These are phyloP conservation scores for Pseudorhiza aurosa DNA, from an alignment of 30 jellyfish, hydroid and myxozoan species.

Conservation along the genomic window DNA sequence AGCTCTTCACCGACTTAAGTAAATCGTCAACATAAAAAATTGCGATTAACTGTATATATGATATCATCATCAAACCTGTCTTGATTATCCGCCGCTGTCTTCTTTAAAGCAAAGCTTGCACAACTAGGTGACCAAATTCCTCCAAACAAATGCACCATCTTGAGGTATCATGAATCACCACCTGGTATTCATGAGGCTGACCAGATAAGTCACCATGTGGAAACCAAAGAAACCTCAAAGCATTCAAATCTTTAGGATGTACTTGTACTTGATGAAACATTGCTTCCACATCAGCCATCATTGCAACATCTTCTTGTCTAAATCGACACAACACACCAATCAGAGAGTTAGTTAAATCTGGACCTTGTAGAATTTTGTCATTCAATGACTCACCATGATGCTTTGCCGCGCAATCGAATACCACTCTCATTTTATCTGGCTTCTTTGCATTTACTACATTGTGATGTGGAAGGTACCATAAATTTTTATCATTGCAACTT, in stretches of 20 bases:
- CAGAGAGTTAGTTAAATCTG: slow-evolving; percentile 52
- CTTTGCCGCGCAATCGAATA: slow-evolving; percentile 73
- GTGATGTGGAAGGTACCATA: slow-evolving; percentile 82
- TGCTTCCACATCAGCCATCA: slow-evolving; percentile 67
- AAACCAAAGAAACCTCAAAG: slow-evolving; percentile 65
- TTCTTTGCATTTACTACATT: slow-evolving; percentile 58
- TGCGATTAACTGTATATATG: slow-evolving; percentile 18
- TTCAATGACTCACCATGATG: slow-evolving; percentile 42
- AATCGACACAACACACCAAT: slow-evolving; percentile 60
- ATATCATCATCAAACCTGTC: slow-evolving; percentile 3
- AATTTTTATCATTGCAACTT: background rate
- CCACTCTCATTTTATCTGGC: slow-evolving; percentile 55
- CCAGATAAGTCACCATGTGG: slow-evolving; percentile 36
- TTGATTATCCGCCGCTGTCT: slow-evolving; percentile 47
- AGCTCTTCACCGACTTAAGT: slow-evolving; percentile 15
- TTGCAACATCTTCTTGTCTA: slow-evolving; percentile 41
- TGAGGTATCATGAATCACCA: no score
- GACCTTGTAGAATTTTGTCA: slow-evolving; percentile 49
- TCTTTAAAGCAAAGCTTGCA: slow-evolving; percentile 47
- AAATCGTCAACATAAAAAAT: slow-evolving; percentile 67
- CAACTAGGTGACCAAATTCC: slow-evolving; percentile 60
- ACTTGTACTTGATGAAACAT: slow-evolving; percentile 73
- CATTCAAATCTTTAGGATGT: slow-evolving; percentile 28
- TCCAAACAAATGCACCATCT: slow-evolving; percentile 67
- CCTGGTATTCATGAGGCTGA: slow-evolving; percentile 23